A percentile compares a stretch with the other conserved stretches of the same genome.
Evolutionary conservation across 1,140 invertebrate species (phyloP).

Genomic region (Delia radicum): DNA sequence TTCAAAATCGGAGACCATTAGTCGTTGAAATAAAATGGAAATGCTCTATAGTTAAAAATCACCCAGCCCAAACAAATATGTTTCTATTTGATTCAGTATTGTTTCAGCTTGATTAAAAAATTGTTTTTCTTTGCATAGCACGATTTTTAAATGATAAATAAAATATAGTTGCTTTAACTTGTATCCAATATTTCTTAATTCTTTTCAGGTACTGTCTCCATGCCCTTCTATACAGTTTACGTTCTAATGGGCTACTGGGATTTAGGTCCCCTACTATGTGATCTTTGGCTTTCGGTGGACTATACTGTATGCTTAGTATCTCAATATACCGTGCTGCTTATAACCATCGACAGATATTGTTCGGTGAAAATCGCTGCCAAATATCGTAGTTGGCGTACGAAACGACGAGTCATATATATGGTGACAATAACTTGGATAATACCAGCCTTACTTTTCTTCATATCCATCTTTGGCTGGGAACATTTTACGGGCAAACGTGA

Average conservation of each 20-base stretch:
- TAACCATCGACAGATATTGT: slow-evolving; percentile 98
- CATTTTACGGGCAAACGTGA: slow-evolving; percentile 93
- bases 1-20: too few relatives aligned
- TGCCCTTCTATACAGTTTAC: slow-evolving; percentile 97
- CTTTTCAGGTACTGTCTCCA: slow-evolving; percentile 80
- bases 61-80: too few relatives aligned
- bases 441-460: slow-evolving; percentile 94
- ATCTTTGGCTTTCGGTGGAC: slow-evolving; percentile 97
- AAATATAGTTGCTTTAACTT: not conserved
- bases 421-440: slow-evolving; percentile 98
- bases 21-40: too few relatives aligned
- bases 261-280: slow-evolving; percentile 92
- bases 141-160: too few relatives aligned
- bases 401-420: slow-evolving; percentile 88
- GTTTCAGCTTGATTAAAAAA: too few relatives aligned
- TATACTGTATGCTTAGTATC: slow-evolving; percentile 99
- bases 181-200: slow-evolving; percentile 35
- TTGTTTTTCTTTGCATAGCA: too few relatives aligned
- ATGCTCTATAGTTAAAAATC: too few relatives aligned
- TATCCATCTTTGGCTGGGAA: slow-evolving; percentile 99
- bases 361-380: slow-evolving; percentile 98
- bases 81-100: too few relatives aligned
- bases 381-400: slow-evolving; percentile 96
- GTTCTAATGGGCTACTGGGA: slow-evolving; percentile 96
- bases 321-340: slow-evolving; percentile 97